phyloP scores from a whole-genome alignment of 2,113 vertebrate genomes.

The Hoplias malabaricus region DNA sequence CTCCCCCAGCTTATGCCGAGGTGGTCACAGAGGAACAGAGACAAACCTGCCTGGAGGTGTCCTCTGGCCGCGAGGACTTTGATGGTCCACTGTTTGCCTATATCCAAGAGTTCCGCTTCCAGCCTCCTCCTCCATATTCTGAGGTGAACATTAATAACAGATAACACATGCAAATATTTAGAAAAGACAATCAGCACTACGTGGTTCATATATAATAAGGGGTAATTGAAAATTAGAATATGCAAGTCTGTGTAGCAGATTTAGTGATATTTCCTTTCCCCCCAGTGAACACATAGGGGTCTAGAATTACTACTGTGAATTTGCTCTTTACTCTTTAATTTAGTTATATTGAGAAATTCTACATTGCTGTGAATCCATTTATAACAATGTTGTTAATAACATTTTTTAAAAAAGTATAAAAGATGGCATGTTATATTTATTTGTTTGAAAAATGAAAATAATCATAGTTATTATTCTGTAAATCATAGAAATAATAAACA shows the following conservation, averaged over 20 bases:
- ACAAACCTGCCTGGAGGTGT: conserved; percentile 80
- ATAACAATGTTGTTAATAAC: too few species aligned
- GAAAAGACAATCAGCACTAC: background rate
- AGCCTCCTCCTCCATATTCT: conserved; percentile 96
- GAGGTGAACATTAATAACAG: conserved; percentile 75
- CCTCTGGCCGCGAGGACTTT: conserved; percentile 83
- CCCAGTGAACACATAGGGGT: too few species aligned
- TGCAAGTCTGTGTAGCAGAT: too few species aligned
- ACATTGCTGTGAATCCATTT: too few species aligned
- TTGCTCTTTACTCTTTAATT: background rate
- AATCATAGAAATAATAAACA: too few species aligned
- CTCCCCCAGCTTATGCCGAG: conserved; percentile 97
- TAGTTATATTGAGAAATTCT: too few species aligned
- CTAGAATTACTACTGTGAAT: background rate
- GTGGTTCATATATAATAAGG: background rate
- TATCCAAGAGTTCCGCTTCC: conserved; percentile 96
- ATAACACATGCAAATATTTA: background rate
- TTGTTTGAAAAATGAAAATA: too few species aligned
- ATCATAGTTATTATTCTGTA: too few species aligned
- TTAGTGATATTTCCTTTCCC: too few species aligned
- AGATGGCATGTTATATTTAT: too few species aligned
- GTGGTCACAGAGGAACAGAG: conserved; percentile 92
- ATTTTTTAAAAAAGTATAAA: too few species aligned
- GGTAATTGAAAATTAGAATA: background rate
- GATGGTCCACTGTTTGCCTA: conserved; percentile 93